Evolutionary conservation across 2,888 invertebrate species (phyloP).

Genomic region (Ormyrus nitidulus): DNA sequence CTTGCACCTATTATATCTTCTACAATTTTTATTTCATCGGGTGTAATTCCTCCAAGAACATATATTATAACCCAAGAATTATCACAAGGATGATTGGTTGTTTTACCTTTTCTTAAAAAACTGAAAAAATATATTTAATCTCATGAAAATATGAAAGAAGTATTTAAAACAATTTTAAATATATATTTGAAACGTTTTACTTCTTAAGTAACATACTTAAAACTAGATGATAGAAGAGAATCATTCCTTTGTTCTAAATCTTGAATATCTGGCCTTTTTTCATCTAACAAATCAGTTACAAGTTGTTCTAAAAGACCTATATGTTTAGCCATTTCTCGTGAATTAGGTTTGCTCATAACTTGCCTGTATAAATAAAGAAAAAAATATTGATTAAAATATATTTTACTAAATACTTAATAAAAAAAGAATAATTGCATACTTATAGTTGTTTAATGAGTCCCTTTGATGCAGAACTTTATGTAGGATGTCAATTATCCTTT

Average conservation of each 20-base stretch:
- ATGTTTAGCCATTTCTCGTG: slow-evolving; percentile 77
- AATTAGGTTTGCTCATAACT: slow-evolving; percentile 76
- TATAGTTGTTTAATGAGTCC: slow-evolving; percentile 73
- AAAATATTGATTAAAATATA: slow-evolving; percentile 2
- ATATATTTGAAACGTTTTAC: not conserved
- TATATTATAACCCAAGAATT: slow-evolving; percentile 81
- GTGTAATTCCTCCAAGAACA: slow-evolving; percentile 82
- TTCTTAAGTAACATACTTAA: slow-evolving; percentile 77
- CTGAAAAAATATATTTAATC: slow-evolving; percentile 70
- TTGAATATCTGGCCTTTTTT: slow-evolving; percentile 78
- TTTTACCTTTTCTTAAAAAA: slow-evolving; percentile 77
- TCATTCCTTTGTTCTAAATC: slow-evolving; percentile 80
- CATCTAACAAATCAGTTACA: slow-evolving; percentile 79
- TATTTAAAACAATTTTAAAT: slow-evolving; percentile 9
- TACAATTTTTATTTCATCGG: slow-evolving; percentile 79
- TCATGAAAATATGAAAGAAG: not conserved
- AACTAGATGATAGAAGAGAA: slow-evolving; percentile 80
- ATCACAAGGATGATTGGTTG: slow-evolving; percentile 80
- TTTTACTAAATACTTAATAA: not conserved
- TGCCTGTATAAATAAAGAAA: slow-evolving; percentile 68
- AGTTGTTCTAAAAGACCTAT: slow-evolving; percentile 79
- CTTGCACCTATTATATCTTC: slow-evolving; percentile 67
- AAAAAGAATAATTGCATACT: slow-evolving; percentile 64
- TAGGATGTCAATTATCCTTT: slow-evolving; percentile 71
- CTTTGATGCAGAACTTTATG: slow-evolving; percentile 73